Percentiles rank a stretch among this genome's conserved stretches.
These are phyloP conservation scores for Muscicapa comitata DNA, from an alignment of 2,797 vertebrate genomes.

Conservation along the genomic window DNA sequence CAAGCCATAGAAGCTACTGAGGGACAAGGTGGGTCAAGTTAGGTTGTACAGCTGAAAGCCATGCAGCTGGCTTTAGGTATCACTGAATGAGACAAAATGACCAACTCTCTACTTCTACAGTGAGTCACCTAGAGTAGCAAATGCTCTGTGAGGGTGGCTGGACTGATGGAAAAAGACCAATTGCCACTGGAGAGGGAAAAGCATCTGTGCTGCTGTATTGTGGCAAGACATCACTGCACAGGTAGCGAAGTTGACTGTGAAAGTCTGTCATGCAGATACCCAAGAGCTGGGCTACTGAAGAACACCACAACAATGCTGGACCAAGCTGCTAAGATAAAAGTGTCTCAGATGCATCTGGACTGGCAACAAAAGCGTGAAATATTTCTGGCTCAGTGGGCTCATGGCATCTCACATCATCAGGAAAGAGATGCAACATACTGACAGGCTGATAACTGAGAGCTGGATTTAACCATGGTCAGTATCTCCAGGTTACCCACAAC, in stretches of 20 bases:
- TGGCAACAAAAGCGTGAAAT: background rate
- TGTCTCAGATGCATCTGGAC: background rate
- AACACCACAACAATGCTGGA: background rate
- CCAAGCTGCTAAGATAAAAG: background rate
- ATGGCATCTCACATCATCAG: background rate
- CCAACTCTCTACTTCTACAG: background rate
- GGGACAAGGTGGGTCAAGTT: background rate
- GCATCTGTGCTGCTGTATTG: background rate
- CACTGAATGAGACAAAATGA: background rate
- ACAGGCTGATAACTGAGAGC: background rate
- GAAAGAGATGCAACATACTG: background rate
- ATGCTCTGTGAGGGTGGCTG: background rate
- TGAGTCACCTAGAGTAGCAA: background rate
- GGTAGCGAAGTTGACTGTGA: background rate
- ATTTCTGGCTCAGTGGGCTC: background rate
- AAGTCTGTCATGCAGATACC: background rate
- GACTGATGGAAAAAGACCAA: background rate
- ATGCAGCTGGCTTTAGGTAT: background rate
- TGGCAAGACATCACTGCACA: background rate
- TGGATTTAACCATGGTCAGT: background rate
- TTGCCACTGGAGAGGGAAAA: background rate
- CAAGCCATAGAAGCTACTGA: background rate
- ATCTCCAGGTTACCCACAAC: background rate
- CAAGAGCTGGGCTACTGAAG: fast-evolving
- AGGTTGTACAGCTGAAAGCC: background rate